Percentiles rank a stretch among this genome's conserved stretches.
These are phyloP conservation scores for Thymelicus acteon DNA, from an alignment of 2,888 invertebrate genomes.

Conservation along the genomic window DNA sequence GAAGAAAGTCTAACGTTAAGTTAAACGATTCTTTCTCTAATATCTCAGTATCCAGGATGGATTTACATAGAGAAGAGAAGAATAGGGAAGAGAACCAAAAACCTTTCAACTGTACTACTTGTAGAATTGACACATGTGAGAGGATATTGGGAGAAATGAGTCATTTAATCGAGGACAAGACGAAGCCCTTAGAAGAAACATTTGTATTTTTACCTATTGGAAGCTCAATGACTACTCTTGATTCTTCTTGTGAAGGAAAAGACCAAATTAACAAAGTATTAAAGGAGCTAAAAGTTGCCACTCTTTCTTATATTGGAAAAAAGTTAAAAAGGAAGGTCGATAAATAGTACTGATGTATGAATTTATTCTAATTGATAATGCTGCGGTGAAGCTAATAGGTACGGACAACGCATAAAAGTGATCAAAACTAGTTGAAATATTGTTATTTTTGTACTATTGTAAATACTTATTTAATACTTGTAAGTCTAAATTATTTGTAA, in stretches of 20 bases:
- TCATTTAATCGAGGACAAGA: neutral
- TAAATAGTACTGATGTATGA: neutral
- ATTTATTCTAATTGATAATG: too few relatives aligned
- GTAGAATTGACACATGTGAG: neutral
- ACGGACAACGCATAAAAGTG: too few relatives aligned
- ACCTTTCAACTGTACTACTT: neutral
- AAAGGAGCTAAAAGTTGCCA: slow-evolving; percentile 7
- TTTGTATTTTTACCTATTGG: neutral
- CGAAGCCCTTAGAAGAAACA: neutral
- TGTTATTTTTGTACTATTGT: neutral
- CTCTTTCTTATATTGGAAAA: slow-evolving; percentile 13
- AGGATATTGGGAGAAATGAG: neutral
- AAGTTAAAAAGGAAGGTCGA: slow-evolving; percentile 10
- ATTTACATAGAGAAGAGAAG: neutral
- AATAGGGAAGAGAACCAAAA: neutral
- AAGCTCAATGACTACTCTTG: neutral
- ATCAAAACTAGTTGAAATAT: neutral
- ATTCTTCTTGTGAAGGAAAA: slow-evolving; percentile 13
- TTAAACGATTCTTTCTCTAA: slow-evolving; percentile 54
- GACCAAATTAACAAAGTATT: slow-evolving; percentile 10
- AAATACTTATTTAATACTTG: too few relatives aligned
- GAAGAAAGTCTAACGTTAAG: slow-evolving; percentile 44
- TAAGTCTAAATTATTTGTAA: too few relatives aligned
- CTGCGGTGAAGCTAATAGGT: too few relatives aligned
- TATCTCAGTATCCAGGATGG: slow-evolving; percentile 54